Base-by-base conservation (phyloP, 2,797 vertebrate genomes). In the Adrianichthys oophorus region DNA sequence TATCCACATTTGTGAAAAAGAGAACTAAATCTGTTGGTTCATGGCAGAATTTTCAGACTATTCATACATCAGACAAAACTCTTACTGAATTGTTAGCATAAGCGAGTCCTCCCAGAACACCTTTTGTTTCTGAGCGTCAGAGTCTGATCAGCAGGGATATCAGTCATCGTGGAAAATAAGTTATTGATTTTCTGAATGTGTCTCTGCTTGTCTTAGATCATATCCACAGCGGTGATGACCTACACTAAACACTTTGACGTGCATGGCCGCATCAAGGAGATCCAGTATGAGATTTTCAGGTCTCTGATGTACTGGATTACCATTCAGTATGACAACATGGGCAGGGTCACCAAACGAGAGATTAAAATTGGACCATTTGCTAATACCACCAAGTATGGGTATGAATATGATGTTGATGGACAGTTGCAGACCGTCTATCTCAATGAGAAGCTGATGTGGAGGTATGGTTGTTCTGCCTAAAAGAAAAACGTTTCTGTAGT, bases 271-370 rank as follows among this genome's bases (percentile, higher is more conserved):
- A 98, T 99, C 82, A 98, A 98, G 78, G 97, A 99, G 83, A 98
- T 99, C 70, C 97, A 99, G 60, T 98, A 98, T 16, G 98, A 99
- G 87, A 98, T 99, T 74, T 97, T 98, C 83, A 90, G 98, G 41
- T 99, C 98, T 0, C 91, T 98, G 55, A 98, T 99, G 95, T 99
- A 98, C 87, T 98, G 98, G 96, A 98, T 99, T 88, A 99, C 97
- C 69, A 94, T 99, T 74, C 97, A 98, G 63, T 99, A 99, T 0
- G 98, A 99, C 84, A 98, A 94, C 82, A 96, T 98, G 95, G 98
- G 97, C 24, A 90, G 97, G 6, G 97, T 99, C 44, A 98, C 96
- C 1, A 98, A 97, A 74, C 92, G 97, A 0, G 97, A 99, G 89
- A 96, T 99, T 74, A 98, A 98, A 83, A 98, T 99, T 0, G 98